Conservation (phyloP, 2,888 invertebrate genomes). For the Hyposoter didymator region DNA sequence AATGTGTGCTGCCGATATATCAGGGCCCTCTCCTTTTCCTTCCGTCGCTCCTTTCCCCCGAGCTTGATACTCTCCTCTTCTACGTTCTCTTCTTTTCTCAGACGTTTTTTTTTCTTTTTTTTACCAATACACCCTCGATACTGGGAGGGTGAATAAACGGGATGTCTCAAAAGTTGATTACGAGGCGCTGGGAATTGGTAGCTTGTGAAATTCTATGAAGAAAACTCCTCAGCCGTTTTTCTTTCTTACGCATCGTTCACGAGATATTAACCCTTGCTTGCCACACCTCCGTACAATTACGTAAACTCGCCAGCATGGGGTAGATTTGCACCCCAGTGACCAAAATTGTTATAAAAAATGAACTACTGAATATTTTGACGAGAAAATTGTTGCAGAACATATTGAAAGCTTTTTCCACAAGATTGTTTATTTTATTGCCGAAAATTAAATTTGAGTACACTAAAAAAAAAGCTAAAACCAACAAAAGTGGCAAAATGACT, state of each 20-base stretch:
- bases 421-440: no score
- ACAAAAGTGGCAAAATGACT: no score
- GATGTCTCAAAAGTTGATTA: neutral
- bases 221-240: neutral
- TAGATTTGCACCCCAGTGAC: no score
- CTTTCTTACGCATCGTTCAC: neutral
- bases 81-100: slow-evolving; percentile 32
- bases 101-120: neutral
- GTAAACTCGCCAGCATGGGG: no score
- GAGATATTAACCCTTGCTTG: no score
- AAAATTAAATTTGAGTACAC: no score
- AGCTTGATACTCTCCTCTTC: slow-evolving; percentile 59
- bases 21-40: slow-evolving; percentile 79
- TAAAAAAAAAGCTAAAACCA: no score
- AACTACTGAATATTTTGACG: no score
- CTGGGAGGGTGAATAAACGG: neutral
- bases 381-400: no score
- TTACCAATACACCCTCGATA: slow-evolving; percentile 1
- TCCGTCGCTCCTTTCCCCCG: slow-evolving; percentile 41
- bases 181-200: neutral
- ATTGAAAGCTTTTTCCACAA: no score
- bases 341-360: no score
- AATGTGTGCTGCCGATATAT: slow-evolving; percentile 87
- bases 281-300: no score
- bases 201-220: neutral